Base-by-base conservation (phyloP, 1,140 invertebrate genomes). In the Riptortus pedestris region DNA sequence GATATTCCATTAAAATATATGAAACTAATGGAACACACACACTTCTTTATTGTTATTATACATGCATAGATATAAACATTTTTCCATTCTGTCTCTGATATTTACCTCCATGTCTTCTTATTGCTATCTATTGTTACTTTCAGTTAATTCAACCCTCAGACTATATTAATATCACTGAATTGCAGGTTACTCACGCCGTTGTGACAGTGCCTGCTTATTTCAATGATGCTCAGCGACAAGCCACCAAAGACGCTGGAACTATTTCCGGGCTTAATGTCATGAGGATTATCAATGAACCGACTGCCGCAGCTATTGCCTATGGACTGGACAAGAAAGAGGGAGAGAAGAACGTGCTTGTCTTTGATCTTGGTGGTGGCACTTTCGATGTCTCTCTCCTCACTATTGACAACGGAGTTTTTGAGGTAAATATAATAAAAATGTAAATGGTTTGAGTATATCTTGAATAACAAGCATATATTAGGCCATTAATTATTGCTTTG, bases 211-310 rank as follows among this genome's bases (percentile, higher is more conserved):
- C 96, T 9, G 95, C 96, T 64, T 98, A 98, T 75, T 98, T 98
- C 83, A 98, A 98, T 73, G 95, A 98, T 78, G 93, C 93, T 67
- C 95, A 98, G 78, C 83, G 94, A 77, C 94, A 96, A 78, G 94
- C 95, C 2, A 98, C 95, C 27, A 99, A 98, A 73, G 84, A 91
- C 75, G 89, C 90, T 66, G 89, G 90, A 70, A 83, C 83, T 14
- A 91, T 91, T 70, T 90, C 96, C 69, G 95, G 96, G 68, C 81
- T 99, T 48, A 88, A 90, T 69, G 96, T 99, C 1, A 95, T 99
- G 91, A 86, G 97, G 77, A 99, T 99, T 71, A 99, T 99, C 73
- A 99, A 99, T 74, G 97, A 99, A 75, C 97, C 97, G n/a, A 99
- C 96, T 28, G 96, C 97, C 4, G 97, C 97, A 61, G 97, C 97